Base-by-base conservation (phyloP, 2,797 vertebrate species). In the Pagetopsis macropterus region DNA sequence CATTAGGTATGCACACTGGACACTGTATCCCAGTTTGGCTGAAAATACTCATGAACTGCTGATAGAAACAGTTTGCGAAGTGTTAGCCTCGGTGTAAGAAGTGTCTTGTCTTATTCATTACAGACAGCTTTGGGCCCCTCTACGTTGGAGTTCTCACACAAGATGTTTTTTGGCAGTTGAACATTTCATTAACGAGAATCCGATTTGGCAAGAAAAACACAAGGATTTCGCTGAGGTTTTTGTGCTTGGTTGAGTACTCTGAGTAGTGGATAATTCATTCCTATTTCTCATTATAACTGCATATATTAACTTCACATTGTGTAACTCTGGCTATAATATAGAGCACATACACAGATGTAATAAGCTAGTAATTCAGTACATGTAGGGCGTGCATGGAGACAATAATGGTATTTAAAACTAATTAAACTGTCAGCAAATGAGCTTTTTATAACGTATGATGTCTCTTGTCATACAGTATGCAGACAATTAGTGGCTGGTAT, bases 131-230 rank as follows among this genome's bases (percentile, higher is more conserved):
- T 43, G 63, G 43, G 44, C 49, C 37, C 57, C 37, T 79, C 71
- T 60, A 62, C 48, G 50, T 27, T 72, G 49, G 64, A 58, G 44
- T 31, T 23, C 23, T 71, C 56, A 63, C 54, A 77, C 12, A 10
- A 78, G 72, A 67, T 61, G 50, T 77, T 83, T 84, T 66, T 76
- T 84, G 65, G 77, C 79, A 75, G 59, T 78, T 78, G 78, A 89
- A 78, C 57, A 72, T 82, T 83, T 87, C 65, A 87, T 84, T 84
- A 85, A 86, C 59, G 78, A 49, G 37, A 81, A 83, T 78, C 50
- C 2, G 5, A 84, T 87, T 85, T 82, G 69, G 70, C 72, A 75
- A 63, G 64, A 82, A 72, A 72, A 72, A 79, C 37, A 59, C 33
- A 55, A 70, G 50, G 59, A 69, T 69, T 60, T 76, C 48, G 49